Evolutionary conservation across 2,797 vertebrate species (phyloP).

Genomic region (Gymnodraco acuticeps): DNA sequence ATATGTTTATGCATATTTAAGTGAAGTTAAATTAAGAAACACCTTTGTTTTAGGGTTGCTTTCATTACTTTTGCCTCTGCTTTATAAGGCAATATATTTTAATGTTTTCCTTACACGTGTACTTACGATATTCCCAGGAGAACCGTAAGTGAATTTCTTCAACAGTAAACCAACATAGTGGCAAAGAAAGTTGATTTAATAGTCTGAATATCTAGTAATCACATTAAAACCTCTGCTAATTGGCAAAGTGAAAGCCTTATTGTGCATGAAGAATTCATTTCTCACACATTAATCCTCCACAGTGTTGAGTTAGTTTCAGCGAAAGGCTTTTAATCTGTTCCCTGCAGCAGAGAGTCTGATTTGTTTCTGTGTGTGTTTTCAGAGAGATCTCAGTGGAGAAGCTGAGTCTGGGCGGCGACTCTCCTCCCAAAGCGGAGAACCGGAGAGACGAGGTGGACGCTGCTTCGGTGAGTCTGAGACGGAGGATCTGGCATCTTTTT

Average conservation of each 20-base stretch:
- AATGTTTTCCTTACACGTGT: no score
- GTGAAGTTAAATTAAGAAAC: neutral
- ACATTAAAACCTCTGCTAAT: no score
- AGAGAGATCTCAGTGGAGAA: slow-evolving; percentile 88
- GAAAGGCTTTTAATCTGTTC: neutral
- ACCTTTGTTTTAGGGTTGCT: no score
- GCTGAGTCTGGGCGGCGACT: slow-evolving; percentile 79
- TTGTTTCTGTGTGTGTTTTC: slow-evolving; percentile 3
- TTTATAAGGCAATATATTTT: no score
- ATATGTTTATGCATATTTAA: neutral
- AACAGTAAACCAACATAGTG: neutral
- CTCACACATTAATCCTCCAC: neutral
- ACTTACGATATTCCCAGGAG: no score
- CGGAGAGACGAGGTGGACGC: slow-evolving; percentile 62
- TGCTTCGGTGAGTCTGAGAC: slow-evolving; percentile 61
- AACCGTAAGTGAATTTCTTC: no score
- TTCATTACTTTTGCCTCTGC: no score
- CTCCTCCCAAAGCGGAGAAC: slow-evolving; percentile 67
- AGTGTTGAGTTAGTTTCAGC: neutral
- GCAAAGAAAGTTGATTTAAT: neutral
- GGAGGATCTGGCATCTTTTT: no score
- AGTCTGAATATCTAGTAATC: neutral
- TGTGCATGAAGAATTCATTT: neutral
- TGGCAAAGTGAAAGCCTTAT: neutral
- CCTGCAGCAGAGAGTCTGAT: neutral